These are phyloP conservation scores for Ochotona princeps DNA, from an alignment of 2,113 vertebrate species.

Conservation along the genomic window DNA sequence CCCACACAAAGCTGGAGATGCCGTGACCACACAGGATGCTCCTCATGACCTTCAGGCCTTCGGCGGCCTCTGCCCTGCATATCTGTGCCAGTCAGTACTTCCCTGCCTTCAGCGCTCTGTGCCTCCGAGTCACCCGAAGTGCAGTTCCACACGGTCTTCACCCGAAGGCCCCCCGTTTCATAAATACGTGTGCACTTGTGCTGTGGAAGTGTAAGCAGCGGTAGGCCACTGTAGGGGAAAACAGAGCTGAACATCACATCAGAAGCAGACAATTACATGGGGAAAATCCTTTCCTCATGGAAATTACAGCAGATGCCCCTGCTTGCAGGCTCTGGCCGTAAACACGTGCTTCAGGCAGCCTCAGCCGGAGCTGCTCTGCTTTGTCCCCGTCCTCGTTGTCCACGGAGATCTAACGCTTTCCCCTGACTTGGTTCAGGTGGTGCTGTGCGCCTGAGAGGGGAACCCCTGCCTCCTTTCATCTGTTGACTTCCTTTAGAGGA, in stretches of 20 bases:
- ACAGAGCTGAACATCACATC: background rate
- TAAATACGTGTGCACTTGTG: background rate
- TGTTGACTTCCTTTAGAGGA: background rate
- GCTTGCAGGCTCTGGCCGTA: background rate
- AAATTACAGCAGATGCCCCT: background rate
- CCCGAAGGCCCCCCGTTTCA: background rate
- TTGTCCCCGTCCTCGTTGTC: background rate
- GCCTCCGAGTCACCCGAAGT: background rate
- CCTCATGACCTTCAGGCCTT: background rate
- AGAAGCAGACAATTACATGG: background rate
- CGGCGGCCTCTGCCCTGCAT: background rate
- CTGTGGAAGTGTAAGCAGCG: background rate
- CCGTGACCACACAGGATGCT: background rate
- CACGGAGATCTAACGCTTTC: background rate
- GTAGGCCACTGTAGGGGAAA: background rate
- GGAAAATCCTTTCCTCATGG: background rate
- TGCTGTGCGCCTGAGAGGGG: background rate
- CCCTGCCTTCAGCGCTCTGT: background rate
- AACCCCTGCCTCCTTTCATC: background rate
- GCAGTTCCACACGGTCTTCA: background rate
- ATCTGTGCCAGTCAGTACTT: too few species aligned
- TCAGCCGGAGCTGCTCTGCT: background rate
- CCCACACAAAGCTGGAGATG: conserved; percentile 9
- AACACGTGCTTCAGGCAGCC: background rate
- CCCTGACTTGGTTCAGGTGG: background rate